Conservation (phyloP, 1,140 invertebrate species). For the Cotesia chilonis region DNA sequence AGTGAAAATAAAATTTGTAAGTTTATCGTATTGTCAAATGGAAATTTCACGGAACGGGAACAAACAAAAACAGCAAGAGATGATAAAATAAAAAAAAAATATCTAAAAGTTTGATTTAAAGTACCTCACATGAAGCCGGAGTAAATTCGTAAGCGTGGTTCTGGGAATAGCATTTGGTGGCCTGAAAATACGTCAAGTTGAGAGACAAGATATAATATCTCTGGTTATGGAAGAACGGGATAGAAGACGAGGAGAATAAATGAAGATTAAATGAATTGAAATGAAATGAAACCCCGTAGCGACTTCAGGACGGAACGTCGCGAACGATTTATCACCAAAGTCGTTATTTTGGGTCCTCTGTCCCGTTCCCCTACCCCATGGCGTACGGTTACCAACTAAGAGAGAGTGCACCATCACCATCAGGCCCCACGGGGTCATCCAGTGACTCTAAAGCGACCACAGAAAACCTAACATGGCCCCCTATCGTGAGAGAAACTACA, state of each 20-base stretch:
- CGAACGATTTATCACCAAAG: constrained; percentile 50
- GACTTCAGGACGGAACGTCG: constrained; percentile 44
- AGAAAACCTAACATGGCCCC: constrained; percentile 29
- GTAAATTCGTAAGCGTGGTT: not conserved
- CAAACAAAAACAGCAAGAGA: no score
- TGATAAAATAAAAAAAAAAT: not conserved
- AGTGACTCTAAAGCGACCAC: constrained; percentile 26
- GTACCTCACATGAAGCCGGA: constrained; percentile 9
- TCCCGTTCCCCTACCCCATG: no score
- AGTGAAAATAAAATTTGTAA: no score
- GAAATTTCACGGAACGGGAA: no score
- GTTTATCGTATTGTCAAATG: no score
- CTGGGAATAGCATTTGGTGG: constrained; percentile 26
- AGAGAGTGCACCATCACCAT: constrained; percentile 12
- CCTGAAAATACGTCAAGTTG: constrained; percentile 13
- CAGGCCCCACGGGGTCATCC: constrained; percentile 33
- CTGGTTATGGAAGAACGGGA: no score
- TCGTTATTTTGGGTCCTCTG: constrained; percentile 19
- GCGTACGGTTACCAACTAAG: not conserved
- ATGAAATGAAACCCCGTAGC: constrained; percentile 32
- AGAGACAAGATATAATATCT: constrained; percentile 24
- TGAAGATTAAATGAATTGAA: no score
- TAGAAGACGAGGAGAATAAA: no score
- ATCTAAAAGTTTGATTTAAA: not conserved
- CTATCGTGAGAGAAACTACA: constrained; percentile 27